These are phyloP conservation scores for Chironex yamaguchii DNA, from an alignment of 30 jellyfish, hydroid and myxozoan species.

Conservation along the genomic window DNA sequence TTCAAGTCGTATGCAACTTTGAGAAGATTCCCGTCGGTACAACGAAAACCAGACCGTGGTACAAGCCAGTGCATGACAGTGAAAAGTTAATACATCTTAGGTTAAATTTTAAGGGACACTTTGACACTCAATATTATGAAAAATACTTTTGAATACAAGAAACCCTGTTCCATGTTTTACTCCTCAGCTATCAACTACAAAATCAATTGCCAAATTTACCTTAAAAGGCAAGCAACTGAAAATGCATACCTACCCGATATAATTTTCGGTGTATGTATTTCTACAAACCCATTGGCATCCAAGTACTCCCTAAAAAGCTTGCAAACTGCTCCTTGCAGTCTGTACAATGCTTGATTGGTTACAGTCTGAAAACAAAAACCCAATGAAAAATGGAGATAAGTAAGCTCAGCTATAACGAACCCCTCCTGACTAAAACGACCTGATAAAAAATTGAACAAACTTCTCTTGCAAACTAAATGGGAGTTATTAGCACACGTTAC, in stretches of 20 bases:
- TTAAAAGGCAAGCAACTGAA: no score
- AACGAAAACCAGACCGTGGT: no score
- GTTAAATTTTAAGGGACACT: no score
- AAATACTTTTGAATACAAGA: neutral
- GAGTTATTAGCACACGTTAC: no score
- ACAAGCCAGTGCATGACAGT: no score
- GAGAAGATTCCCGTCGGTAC: no score
- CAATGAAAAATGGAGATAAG: neutral
- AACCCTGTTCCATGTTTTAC: neutral
- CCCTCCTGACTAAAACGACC: neutral
- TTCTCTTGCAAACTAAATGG: neutral
- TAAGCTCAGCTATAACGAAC: no score
- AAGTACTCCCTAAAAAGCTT: slow-evolving; percentile 90
- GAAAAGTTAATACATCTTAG: no score
- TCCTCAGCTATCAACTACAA: no score
- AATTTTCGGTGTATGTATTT: slow-evolving; percentile 99
- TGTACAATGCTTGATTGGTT: slow-evolving; percentile 97
- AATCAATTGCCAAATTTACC: no score
- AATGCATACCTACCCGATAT: slow-evolving; percentile 79
- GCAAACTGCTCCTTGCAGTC: slow-evolving; percentile 98
- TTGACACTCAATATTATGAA: no score
- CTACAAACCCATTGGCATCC: slow-evolving; percentile 94
- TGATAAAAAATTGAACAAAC: neutral
- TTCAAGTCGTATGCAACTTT: no score
- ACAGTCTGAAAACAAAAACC: slow-evolving; percentile 72